phyloP scores from a whole-genome alignment of 1,140 invertebrate genomes.

The Caenorhabditis brenneri region DNA sequence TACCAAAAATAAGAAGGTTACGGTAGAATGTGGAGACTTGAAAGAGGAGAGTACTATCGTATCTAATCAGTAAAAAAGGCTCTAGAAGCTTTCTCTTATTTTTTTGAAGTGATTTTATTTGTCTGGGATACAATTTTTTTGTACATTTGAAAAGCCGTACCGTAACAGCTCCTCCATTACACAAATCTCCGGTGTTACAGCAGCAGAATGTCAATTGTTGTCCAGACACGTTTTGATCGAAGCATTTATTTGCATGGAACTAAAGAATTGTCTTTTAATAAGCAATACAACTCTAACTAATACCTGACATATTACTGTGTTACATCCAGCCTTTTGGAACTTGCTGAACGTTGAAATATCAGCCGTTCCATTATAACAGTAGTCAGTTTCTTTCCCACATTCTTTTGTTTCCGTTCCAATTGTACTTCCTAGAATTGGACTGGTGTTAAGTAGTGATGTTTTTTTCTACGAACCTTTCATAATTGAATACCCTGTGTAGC shows the following conservation, averaged over 20 bases:
- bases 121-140: too few relatives aligned
- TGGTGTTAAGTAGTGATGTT: background rate
- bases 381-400: constrained; percentile 26
- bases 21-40: too few relatives aligned
- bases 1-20: too few relatives aligned
- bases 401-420: constrained; percentile 20
- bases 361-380: constrained; percentile 22
- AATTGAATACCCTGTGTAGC: constrained; percentile 28
- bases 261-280: too few relatives aligned
- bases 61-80: too few relatives aligned
- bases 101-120: too few relatives aligned
- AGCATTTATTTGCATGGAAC: constrained; percentile 27
- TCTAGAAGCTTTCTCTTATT: too few relatives aligned
- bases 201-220: background rate
- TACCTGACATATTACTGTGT: constrained; percentile 28
- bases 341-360: constrained; percentile 20
- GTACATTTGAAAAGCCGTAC: too few relatives aligned
- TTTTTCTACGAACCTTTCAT: background rate
- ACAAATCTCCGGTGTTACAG: constrained; percentile 5
- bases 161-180: constrained; percentile 25
- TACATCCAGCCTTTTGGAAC: constrained; percentile 23
- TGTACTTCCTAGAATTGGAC: background rate
- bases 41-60: too few relatives aligned
- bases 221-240: constrained; percentile 8
- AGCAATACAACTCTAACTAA: too few relatives aligned